phyloP scores from a whole-genome alignment of 2,797 vertebrate species.

The Molossus alvarezi region DNA sequence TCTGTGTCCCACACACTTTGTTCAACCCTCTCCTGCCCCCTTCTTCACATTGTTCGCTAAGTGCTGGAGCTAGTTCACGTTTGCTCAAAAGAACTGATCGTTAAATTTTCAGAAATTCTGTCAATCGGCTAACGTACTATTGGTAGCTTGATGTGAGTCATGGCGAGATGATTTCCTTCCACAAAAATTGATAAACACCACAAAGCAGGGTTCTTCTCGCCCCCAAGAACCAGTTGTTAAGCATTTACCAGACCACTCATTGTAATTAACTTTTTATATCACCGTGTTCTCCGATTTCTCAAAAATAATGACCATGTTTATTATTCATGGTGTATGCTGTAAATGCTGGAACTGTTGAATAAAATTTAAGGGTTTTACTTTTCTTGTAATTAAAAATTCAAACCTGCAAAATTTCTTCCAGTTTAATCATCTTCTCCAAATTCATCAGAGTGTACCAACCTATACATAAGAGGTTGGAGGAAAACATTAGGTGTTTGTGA shows the following conservation, averaged over 20 bases:
- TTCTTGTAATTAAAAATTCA: conserved; percentile 8
- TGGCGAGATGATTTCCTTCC: background rate
- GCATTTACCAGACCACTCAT: background rate
- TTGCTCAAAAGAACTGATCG: background rate
- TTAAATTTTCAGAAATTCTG: background rate
- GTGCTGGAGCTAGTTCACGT: background rate
- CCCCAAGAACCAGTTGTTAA: background rate
- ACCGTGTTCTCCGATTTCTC: background rate
- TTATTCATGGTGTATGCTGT: background rate
- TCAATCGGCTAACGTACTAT: background rate
- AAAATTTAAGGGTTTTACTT: background rate
- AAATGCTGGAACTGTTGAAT: background rate
- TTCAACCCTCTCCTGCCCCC: background rate
- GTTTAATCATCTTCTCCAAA: conserved; percentile 3
- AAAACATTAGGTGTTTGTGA: background rate
- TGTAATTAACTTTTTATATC: background rate
- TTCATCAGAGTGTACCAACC: background rate
- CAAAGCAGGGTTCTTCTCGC: background rate
- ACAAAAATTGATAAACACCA: background rate
- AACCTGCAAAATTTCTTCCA: background rate
- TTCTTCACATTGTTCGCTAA: background rate
- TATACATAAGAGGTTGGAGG: background rate
- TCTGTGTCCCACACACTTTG: background rate
- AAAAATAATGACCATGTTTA: background rate
- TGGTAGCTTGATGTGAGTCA: background rate